Evolutionary conservation across 2,797 vertebrate species (phyloP), one percentile per base, ranked within the genome.

Genomic region (Neosalanx taihuensis): DNA sequence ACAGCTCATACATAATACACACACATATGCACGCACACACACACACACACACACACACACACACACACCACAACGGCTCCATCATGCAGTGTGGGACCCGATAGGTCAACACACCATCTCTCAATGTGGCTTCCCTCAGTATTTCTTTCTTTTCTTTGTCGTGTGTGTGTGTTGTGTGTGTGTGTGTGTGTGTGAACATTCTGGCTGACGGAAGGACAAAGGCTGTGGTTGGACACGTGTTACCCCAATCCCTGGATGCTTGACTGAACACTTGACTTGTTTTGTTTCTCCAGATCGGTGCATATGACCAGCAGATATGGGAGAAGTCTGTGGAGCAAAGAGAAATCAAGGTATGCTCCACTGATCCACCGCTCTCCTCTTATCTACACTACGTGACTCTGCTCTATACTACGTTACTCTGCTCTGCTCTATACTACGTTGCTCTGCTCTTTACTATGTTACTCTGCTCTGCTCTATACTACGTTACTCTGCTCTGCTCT

Each of bases 241-340:
- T 17, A 1, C 18, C 17, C 17, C 15, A 18, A 56, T 17, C 18
- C 4, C 15, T 56, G 51, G 51, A 17, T 17, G 6, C 15, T 17
- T 17, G 18, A n/a, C 18, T 56, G 5, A 17, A 56, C 51, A 17
- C 51, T 1, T 17, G 51, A 56, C 6, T n/a, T 4, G 12, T 72
- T 57, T 68, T 67, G 0, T 74, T 63, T 60, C 0, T 49, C 70
- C 87, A 99, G 97, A 98, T 99, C 77, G 97, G 97, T 70, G 97
- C 97, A 35, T 99, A 99, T 73, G 97, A 99, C 89, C 97, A 99
- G 83, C 97, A 99, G 92, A 99, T 99, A 93, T 99, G 97, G 97
- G 97, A 99, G 92, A 99, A 98, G 90, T 99, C 97, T 61, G 97
- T 99, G 89, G 97, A 99, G 81, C 97, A 99, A 90, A 92, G 96